Evolutionary conservation across 1,140 invertebrate species (phyloP).

Genomic region (Saxidomus purpurata): DNA sequence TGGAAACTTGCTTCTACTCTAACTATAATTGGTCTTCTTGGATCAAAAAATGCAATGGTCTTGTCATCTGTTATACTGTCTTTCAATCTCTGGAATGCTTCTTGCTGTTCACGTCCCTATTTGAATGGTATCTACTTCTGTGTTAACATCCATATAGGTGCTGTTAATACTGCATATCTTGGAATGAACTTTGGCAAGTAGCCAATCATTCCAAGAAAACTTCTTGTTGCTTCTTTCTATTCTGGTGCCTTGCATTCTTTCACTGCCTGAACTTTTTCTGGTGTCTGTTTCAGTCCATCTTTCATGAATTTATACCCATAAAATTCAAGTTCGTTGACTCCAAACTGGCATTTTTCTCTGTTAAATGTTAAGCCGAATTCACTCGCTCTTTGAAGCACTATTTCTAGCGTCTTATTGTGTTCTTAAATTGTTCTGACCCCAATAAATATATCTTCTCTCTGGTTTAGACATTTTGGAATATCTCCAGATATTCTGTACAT

Average conservation of each 20-base stretch:
- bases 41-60: slow-evolving; percentile 66
- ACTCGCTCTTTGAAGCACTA: slow-evolving; percentile 64
- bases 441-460: slow-evolving; percentile 64
- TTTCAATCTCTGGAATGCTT: slow-evolving; percentile 74
- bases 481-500: slow-evolving; percentile 64
- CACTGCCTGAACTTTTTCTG: slow-evolving; percentile 72
- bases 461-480: slow-evolving; percentile 67
- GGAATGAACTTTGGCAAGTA: slow-evolving; percentile 76
- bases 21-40: slow-evolving; percentile 77
- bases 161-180: slow-evolving; percentile 71
- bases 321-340: slow-evolving; percentile 67
- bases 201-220: slow-evolving; percentile 74
- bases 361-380: slow-evolving; percentile 74
- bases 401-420: slow-evolving; percentile 71
- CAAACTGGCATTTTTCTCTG: slow-evolving; percentile 71
- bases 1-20: slow-evolving; percentile 86
- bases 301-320: slow-evolving; percentile 70
- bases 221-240: slow-evolving; percentile 70
- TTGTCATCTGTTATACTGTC: slow-evolving; percentile 62
- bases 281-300: slow-evolving; percentile 69
- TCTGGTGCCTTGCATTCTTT: slow-evolving; percentile 63
- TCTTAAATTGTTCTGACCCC: slow-evolving; percentile 55
- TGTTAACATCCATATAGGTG: slow-evolving; percentile 73
- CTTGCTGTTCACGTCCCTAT: slow-evolving; percentile 68
- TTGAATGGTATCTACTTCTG: slow-evolving; percentile 65